These are phyloP conservation scores for Bicyclus anynana DNA, from an alignment of 1,140 invertebrate genomes.

Conservation along the genomic window DNA sequence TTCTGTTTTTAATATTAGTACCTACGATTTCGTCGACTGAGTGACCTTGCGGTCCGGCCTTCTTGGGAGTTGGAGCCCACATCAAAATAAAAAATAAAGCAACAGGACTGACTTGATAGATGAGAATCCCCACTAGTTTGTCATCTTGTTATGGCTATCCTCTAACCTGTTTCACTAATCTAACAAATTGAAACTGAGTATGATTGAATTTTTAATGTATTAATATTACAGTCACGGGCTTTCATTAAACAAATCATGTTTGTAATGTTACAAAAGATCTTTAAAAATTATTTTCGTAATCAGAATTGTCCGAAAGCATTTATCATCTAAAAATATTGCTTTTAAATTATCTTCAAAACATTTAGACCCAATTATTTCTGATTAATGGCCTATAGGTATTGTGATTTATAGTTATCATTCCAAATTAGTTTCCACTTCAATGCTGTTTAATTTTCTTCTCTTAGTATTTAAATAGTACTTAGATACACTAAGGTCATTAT, in stretches of 20 bases:
- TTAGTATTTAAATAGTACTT: neutral
- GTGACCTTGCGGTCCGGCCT: conserved; percentile 55
- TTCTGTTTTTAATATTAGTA: conserved; percentile 18
- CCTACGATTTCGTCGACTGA: conserved; percentile 3
- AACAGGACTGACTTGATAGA: conserved; percentile 13
- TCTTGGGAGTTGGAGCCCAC: conserved; percentile 39
- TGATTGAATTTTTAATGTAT: neutral
- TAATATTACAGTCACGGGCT: too few relatives aligned
- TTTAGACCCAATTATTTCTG: conserved; percentile 8
- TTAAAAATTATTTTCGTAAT: neutral
- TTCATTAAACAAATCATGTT: too few relatives aligned
- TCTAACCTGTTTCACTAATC: conserved; percentile 4
- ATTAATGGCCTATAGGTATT: conserved; percentile 20
- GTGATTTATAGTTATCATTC: conserved; percentile 28
- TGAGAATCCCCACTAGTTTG: conserved; percentile 3
- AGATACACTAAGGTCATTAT: too few relatives aligned
- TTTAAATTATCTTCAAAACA: neutral
- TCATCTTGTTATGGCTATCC: neutral
- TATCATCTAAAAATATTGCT: neutral
- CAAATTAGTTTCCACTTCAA: conserved; percentile 9
- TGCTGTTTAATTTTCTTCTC: too few relatives aligned
- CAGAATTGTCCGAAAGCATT: neutral
- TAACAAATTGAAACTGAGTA: conserved; percentile 6
- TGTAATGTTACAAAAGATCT: too few relatives aligned
- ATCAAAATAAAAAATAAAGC: conserved; percentile 50